These are phyloP conservation scores for Siphamia tubifer DNA, from an alignment of 2,113 vertebrate genomes.

Conservation along the genomic window DNA sequence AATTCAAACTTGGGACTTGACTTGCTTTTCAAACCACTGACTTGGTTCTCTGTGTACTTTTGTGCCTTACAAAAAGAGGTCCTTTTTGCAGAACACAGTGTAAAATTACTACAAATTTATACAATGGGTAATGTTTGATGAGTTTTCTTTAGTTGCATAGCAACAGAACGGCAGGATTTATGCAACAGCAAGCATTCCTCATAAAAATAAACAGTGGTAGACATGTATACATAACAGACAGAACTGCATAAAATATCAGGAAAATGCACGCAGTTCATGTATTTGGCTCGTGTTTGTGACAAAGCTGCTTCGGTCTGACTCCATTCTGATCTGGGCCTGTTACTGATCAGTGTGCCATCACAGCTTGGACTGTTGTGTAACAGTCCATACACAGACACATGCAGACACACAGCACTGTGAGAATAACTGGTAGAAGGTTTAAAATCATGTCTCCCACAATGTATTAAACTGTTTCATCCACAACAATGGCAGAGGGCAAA, in stretches of 20 bases:
- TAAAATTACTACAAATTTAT: background rate
- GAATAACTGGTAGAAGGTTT: conserved; percentile 13
- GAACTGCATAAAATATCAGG: conserved; percentile 14
- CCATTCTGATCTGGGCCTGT: conserved; percentile 44
- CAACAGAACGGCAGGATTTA: conserved; percentile 40
- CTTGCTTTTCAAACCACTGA: no score
- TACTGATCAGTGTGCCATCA: conserved; percentile 66
- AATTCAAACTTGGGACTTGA: no score
- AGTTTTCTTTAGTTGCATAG: conserved; percentile 31
- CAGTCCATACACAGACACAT: conserved; percentile 13
- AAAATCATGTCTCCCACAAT: conserved; percentile 16
- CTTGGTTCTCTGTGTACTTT: no score
- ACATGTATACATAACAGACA: conserved; percentile 26
- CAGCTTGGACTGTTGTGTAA: conserved; percentile 57
- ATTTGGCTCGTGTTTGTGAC: conserved; percentile 4
- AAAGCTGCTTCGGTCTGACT: conserved; percentile 12
- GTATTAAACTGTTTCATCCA: conserved; percentile 12
- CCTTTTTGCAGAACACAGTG: background rate
- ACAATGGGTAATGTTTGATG: conserved; percentile 24
- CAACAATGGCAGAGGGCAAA: conserved; percentile 25
- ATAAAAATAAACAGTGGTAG: conserved; percentile 48
- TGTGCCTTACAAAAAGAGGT: background rate
- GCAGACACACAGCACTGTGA: conserved; percentile 3
- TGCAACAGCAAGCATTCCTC: conserved; percentile 18
- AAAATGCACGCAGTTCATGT: conserved; percentile 17